These are phyloP conservation scores for Osmerus mordax DNA, from an alignment of 2,113 vertebrate species.

Conservation along the genomic window DNA sequence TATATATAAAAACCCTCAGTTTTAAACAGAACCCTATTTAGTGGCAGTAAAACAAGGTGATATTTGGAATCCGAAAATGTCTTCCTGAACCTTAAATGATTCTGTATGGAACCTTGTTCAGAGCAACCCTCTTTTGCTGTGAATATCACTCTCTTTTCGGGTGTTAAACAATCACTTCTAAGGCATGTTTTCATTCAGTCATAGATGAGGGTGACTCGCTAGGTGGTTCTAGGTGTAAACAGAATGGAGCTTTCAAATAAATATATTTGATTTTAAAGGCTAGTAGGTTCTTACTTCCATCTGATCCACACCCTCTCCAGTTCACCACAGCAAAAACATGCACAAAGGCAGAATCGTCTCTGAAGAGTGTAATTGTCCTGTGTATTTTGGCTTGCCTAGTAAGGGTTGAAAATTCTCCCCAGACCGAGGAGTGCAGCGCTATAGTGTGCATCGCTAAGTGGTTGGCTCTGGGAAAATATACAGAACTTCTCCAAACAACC, in stretches of 20 bases:
- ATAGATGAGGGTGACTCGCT: too few species aligned
- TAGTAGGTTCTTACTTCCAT: background rate
- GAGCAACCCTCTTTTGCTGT: too few species aligned
- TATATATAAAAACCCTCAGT: too few species aligned
- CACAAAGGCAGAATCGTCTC: background rate
- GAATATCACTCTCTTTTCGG: too few species aligned
- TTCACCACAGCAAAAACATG: background rate
- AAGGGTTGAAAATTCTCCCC: background rate
- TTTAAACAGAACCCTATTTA: too few species aligned
- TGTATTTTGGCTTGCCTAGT: conserved; percentile 5
- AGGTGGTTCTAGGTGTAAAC: too few species aligned
- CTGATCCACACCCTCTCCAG: background rate
- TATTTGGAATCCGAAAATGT: too few species aligned
- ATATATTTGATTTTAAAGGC: background rate
- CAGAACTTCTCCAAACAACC: conserved; percentile 1
- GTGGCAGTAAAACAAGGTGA: too few species aligned
- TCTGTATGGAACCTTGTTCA: too few species aligned
- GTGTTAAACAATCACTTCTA: too few species aligned
- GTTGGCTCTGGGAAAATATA: conserved; percentile 8
- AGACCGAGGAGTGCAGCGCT: background rate
- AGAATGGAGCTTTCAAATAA: background rate
- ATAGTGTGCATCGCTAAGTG: background rate
- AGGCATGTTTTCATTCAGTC: too few species aligned
- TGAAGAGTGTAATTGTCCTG: conserved; percentile 6
- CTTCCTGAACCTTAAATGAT: too few species aligned